A percentile compares a stretch with the other conserved stretches of the same genome.
phyloP scores from a whole-genome alignment of 1,140 invertebrate species.

The Trachymyrmex cornetzi region DNA sequence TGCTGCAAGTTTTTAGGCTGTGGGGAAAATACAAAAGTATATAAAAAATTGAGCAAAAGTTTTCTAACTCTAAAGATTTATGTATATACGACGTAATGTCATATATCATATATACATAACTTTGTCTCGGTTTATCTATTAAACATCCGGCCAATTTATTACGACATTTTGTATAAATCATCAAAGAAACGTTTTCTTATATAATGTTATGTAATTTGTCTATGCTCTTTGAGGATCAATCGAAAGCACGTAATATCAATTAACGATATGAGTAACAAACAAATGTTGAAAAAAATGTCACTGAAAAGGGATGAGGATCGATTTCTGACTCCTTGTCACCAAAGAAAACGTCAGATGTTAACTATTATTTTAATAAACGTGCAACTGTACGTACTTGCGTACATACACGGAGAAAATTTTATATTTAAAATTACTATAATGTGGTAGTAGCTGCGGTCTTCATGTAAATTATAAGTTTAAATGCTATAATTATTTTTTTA shows the following conservation, averaged over 20 bases:
- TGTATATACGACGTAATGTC: background rate
- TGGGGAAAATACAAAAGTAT: too few species aligned
- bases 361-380: slow-evolving; percentile 31
- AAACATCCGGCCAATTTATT: background rate
- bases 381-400: background rate
- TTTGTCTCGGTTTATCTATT: background rate
- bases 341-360: background rate
- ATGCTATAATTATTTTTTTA: too few species aligned
- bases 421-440: too few species aligned
- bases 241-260: background rate
- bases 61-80: background rate
- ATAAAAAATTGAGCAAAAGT: background rate
- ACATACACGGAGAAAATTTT: too few species aligned
- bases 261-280: background rate
- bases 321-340: background rate
- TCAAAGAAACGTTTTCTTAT: background rate
- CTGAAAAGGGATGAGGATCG: background rate
- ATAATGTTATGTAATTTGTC: slow-evolving; percentile 15
- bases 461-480: too few species aligned
- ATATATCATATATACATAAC: too few species aligned
- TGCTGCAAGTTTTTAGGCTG: too few species aligned
- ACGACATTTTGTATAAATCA: background rate
- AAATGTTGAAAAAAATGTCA: background rate
- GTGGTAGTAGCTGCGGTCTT: too few species aligned
- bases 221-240: background rate